Base-by-base conservation (phyloP, 2,888 invertebrate genomes). In the Morpho helenor region DNA sequence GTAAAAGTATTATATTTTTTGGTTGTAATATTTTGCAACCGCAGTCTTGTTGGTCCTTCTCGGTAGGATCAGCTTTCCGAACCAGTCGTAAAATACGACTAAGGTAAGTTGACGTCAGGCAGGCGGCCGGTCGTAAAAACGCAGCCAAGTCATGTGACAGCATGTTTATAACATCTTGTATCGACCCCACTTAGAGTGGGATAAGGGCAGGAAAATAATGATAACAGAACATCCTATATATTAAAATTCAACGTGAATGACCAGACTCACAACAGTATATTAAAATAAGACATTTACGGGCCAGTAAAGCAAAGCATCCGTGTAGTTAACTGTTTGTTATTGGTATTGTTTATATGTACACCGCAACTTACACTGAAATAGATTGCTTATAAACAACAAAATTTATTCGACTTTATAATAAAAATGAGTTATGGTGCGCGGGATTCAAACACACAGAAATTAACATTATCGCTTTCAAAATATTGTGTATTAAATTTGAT, bases 291-390 rank as follows among this genome's bases (percentile, higher is more conserved):
- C 63, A 61, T 65, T 76, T 74, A 79, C 75, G 65, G 69, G 62
- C 70, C 65, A 68, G 76, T 78, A 78, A 79, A 79, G 63, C 68
- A 66, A 73, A 73, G 72, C 70, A 69, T 61, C 67, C 75, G 69
- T 46, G 50, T 52, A 46, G 50, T 49, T 56, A 49, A 44, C 47
- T 41, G 46, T 46, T 53, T n/a, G 41, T 53, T 55, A 55, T 47
- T 43, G 52, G 44, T 56, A 59, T 59, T 59, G 59, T 61, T 53
- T 59, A 61, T 53, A 16, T 53, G 23, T 7, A 47, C 40, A 53
- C 53, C 61, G 53, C 61, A 62, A 60, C 52, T 55, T 58, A 31
- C 52, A 63, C 61, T 16, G 53, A 63, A 63, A 63, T 63, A 63
- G 60, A 63, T 51, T 56, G 57, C 52, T 44, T 60, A 52, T 63